Percentiles rank a stretch among this genome's conserved stretches.
Conservation (phyloP, 1,140 invertebrate species). For the Bombus haemorrhoidalis region DNA sequence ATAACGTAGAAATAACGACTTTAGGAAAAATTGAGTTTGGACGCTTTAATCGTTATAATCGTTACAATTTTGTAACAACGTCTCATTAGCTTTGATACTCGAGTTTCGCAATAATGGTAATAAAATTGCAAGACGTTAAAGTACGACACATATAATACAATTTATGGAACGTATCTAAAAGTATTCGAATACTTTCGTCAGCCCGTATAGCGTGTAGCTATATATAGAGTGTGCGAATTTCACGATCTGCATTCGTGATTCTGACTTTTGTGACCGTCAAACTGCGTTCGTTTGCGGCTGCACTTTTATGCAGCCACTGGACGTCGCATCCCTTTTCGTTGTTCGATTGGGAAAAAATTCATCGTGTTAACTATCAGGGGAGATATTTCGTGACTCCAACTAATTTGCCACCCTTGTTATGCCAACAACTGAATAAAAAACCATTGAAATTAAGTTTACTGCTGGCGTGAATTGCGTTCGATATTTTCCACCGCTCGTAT, state of each 20-base stretch:
- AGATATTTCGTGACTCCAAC: constrained; percentile 6
- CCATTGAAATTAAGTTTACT: constrained; percentile 4
- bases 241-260: background rate
- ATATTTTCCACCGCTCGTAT: constrained; percentile 6
- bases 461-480: background rate
- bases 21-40: too few relatives aligned
- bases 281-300: constrained; percentile 19
- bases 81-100: too few relatives aligned
- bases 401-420: constrained; percentile 24
- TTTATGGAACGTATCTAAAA: background rate
- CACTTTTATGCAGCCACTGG: background rate
- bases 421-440: background rate
- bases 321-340: too few relatives aligned
- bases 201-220: too few relatives aligned
- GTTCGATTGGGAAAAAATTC: constrained; percentile 10
- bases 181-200: background rate
- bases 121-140: too few relatives aligned
- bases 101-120: too few relatives aligned
- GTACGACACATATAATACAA: too few relatives aligned
- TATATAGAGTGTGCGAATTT: background rate
- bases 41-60: too few relatives aligned
- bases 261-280: background rate
- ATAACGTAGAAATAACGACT: too few relatives aligned
- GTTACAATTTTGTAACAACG: too few relatives aligned
- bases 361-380: constrained; percentile 20